A percentile compares a stretch with the other conserved stretches of the same genome.
Conservation (phyloP, 2,113 vertebrate genomes). For the Nipponia nippon region DNA sequence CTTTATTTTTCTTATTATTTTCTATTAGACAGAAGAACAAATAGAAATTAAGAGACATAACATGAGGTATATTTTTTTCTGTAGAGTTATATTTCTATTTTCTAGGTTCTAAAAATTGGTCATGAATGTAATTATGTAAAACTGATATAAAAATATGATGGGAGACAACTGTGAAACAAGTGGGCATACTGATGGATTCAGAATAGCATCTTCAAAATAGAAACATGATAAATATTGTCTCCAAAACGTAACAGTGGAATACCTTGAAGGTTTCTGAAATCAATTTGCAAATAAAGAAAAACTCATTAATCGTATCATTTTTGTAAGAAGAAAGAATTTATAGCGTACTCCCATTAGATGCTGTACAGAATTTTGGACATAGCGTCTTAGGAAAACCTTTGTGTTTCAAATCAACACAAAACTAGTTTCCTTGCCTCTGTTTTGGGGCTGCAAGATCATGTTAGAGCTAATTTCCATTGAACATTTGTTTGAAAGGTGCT, state of each 20-base stretch:
- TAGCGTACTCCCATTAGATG: background rate
- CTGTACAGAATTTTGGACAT: background rate
- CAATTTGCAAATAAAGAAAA: slow-evolving; percentile 4
- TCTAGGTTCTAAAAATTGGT: background rate
- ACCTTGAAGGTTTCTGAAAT: slow-evolving; percentile 3
- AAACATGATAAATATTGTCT: background rate
- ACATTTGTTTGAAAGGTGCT: background rate
- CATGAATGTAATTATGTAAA: background rate
- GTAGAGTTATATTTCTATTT: background rate
- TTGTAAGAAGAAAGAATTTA: background rate
- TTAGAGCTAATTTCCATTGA: background rate
- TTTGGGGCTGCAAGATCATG: background rate
- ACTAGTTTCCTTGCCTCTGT: background rate
- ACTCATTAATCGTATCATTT: background rate
- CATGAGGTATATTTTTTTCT: background rate
- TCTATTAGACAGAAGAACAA: background rate
- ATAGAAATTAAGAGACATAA: background rate
- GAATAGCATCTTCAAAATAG: background rate
- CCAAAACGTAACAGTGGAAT: background rate
- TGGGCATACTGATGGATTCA: background rate
- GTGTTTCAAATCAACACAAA: background rate
- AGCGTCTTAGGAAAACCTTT: background rate
- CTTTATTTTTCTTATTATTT: background rate
- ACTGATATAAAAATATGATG: background rate
- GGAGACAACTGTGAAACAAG: background rate